phyloP scores from a whole-genome alignment of 2,888 invertebrate species.

The Nephrotoma appendiculata region DNA sequence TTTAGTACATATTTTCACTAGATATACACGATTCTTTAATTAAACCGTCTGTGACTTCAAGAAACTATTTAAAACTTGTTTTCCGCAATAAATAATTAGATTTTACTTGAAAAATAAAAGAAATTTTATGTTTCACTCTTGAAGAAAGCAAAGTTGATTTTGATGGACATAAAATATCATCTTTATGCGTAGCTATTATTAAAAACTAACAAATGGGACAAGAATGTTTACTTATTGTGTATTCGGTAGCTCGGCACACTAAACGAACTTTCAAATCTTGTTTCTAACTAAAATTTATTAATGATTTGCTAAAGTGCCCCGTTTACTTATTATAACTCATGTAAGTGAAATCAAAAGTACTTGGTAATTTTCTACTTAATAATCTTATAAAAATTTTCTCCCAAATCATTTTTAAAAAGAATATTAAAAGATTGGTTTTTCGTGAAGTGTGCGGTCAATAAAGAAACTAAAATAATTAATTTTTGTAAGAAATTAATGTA shows the following conservation, averaged over 20 bases:
- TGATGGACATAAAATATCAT: background rate
- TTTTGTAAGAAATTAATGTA: background rate
- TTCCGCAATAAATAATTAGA: background rate
- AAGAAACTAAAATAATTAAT: background rate
- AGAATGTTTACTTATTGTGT: background rate
- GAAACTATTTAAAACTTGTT: background rate
- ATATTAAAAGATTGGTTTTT: background rate
- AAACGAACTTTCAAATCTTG: background rate
- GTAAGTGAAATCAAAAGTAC: background rate
- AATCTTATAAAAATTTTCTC: background rate
- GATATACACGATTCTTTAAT: background rate
- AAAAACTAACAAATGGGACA: background rate
- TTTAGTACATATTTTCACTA: no score
- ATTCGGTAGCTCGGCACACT: background rate
- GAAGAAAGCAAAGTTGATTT: background rate
- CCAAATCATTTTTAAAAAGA: background rate
- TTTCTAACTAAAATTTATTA: background rate
- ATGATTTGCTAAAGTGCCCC: background rate
- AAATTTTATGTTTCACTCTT: background rate
- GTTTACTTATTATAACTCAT: background rate
- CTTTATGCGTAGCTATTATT: background rate
- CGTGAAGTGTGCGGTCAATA: background rate
- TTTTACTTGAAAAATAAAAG: background rate
- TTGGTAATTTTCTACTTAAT: background rate
- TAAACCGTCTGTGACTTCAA: background rate